Percentiles rank a stretch among this genome's conserved stretches.
phyloP scores from a whole-genome alignment of 2,888 invertebrate species.

The Netelia fuscicornis region DNA sequence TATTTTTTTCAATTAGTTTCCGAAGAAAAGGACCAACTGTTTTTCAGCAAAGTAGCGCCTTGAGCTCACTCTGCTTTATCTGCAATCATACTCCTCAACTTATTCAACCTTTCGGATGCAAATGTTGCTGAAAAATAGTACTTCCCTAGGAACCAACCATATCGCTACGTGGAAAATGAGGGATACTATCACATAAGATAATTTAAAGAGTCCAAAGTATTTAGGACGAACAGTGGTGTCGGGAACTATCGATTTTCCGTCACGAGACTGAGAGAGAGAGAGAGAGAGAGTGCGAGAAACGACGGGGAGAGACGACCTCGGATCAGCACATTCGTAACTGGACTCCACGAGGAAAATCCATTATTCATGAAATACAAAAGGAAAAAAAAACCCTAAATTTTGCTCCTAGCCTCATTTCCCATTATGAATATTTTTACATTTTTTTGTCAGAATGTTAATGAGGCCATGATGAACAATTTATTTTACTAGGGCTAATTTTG shows the following conservation, averaged over 20 bases:
- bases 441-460: background rate
- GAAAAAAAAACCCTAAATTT: background rate
- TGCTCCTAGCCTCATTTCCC: background rate
- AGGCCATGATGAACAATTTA: background rate
- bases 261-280: slow-evolving; percentile 36
- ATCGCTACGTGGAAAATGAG: slow-evolving; percentile 13
- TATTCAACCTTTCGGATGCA: background rate
- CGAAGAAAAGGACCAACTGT: no score
- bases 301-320: slow-evolving; percentile 45
- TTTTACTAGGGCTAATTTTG: background rate
- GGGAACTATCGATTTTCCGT: slow-evolving; percentile 63
- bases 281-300: slow-evolving; percentile 29
- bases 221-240: slow-evolving; percentile 40
- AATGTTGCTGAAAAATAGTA: background rate
- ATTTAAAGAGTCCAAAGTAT: slow-evolving; percentile 51
- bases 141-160: background rate
- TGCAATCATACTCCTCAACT: no score
- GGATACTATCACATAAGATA: slow-evolving; percentile 45
- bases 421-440: background rate
- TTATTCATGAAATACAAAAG: slow-evolving; percentile 48
- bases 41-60: no score
- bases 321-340: slow-evolving; percentile 32
- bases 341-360: slow-evolving; percentile 46
- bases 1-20: no score
- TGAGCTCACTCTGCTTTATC: no score